A percentile compares a stretch with the other conserved stretches of the same genome.
phyloP scores from a whole-genome alignment of 2,113 vertebrate species.

The Tenrec ecaudatus region DNA sequence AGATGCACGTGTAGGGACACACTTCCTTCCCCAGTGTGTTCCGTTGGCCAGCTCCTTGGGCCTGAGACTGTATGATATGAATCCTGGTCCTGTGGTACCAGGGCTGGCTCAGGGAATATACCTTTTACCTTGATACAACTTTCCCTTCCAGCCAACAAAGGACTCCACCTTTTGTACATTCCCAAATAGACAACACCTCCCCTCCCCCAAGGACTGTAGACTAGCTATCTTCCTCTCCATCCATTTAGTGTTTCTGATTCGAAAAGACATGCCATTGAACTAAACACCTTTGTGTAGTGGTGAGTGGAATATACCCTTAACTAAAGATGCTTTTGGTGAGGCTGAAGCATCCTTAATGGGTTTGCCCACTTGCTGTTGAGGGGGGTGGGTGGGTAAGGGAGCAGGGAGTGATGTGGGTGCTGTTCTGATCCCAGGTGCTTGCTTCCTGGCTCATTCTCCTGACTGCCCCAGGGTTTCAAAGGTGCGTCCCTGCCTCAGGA shows the following conservation, averaged over 20 bases:
- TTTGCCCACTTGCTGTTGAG: no score
- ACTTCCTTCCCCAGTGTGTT: neutral
- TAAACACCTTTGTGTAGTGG: neutral
- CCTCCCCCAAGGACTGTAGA: neutral
- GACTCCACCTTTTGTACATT: neutral
- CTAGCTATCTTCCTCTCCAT: neutral
- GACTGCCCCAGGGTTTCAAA: neutral
- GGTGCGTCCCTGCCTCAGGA: neutral
- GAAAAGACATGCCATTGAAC: neutral
- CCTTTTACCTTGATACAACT: neutral
- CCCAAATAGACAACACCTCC: neutral
- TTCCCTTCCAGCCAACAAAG: neutral
- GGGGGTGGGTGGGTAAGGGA: no score
- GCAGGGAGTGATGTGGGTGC: neutral
- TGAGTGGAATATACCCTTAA: neutral
- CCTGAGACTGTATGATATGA: neutral
- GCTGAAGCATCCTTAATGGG: neutral
- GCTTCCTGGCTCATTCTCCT: neutral
- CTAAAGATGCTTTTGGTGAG: neutral
- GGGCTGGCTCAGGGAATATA: neutral
- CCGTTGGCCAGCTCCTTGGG: neutral
- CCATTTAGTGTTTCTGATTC: neutral
- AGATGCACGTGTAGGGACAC: neutral
- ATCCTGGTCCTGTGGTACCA: no score
- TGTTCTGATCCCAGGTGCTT: neutral